Evolutionary conservation across 1,140 invertebrate species (phyloP).

Genomic region (Berghia stephanieae): DNA sequence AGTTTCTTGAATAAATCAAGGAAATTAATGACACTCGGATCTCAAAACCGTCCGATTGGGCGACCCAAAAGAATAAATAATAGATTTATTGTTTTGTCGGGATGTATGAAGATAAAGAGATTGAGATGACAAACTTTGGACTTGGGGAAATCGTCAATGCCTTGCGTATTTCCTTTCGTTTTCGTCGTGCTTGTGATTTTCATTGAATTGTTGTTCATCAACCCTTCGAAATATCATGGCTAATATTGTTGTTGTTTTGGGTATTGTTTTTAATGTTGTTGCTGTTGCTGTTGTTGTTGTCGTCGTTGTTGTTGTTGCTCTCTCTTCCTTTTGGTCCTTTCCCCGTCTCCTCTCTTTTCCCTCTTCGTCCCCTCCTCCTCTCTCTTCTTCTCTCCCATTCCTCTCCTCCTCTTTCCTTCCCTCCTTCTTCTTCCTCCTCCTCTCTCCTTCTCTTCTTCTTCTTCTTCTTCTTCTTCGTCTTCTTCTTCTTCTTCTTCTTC

Average conservation of each 20-base stretch:
- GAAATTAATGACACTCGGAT: too few relatives aligned
- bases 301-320: background rate
- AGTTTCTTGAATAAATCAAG: too few relatives aligned
- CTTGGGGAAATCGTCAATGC: background rate
- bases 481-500: background rate
- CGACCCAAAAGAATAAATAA: too few relatives aligned
- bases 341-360: slow-evolving; percentile 13
- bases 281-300: background rate
- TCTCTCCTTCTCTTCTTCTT: slow-evolving; percentile 6
- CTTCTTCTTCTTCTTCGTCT: background rate
- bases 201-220: background rate
- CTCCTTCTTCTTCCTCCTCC: background rate
- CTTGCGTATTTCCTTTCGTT: background rate
- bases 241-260: background rate
- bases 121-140: background rate
- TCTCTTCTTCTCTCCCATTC: background rate
- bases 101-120: too few relatives aligned
- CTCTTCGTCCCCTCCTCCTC: slow-evolving; percentile 13
- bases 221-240: too few relatives aligned
- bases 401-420: background rate
- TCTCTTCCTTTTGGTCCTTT: background rate
- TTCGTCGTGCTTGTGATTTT: background rate
- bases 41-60: too few relatives aligned
- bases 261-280: background rate
- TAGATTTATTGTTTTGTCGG: too few relatives aligned